Conservation (phyloP, 2,113 vertebrate species). For the Limnothrissa miodon region DNA sequence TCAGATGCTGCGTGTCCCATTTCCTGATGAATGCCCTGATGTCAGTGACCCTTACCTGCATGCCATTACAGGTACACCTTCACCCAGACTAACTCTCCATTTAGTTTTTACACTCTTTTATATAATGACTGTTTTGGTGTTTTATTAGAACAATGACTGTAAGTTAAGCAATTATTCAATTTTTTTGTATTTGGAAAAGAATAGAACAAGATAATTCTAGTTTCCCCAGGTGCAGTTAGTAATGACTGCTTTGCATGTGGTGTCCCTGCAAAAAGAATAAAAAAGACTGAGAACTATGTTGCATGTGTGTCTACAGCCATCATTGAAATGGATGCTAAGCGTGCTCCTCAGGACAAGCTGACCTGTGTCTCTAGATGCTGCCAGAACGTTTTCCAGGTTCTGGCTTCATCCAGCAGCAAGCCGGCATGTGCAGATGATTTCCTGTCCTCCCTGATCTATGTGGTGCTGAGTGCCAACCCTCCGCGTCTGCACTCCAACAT, state of each 20-base stretch:
- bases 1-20: constrained; percentile 72
- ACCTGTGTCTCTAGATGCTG: constrained; percentile 72
- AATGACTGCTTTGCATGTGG: neutral
- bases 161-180: no score
- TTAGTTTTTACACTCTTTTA: no score
- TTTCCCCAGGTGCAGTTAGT: no score
- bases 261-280: neutral
- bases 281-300: neutral
- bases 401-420: constrained; percentile 64
- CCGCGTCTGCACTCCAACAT: constrained; percentile 77
- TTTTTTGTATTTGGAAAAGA: no score
- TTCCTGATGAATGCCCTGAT: constrained; percentile 56
- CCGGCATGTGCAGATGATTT: constrained; percentile 78
- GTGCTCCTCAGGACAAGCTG: constrained; percentile 78
- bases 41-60: constrained; percentile 57
- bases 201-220: no score
- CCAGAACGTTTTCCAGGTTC: constrained; percentile 70
- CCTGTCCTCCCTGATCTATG: constrained; percentile 72
- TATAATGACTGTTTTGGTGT: no score
- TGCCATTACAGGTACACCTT: constrained; percentile 63
- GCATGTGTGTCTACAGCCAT: constrained; percentile 59
- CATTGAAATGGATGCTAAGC: constrained; percentile 78
- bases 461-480: constrained; percentile 75
- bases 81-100: no score
- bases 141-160: no score